Percentiles rank a stretch among this genome's conserved stretches.
Conservation (phyloP, 2,113 vertebrate genomes). For the Ondatra zibethicus region DNA sequence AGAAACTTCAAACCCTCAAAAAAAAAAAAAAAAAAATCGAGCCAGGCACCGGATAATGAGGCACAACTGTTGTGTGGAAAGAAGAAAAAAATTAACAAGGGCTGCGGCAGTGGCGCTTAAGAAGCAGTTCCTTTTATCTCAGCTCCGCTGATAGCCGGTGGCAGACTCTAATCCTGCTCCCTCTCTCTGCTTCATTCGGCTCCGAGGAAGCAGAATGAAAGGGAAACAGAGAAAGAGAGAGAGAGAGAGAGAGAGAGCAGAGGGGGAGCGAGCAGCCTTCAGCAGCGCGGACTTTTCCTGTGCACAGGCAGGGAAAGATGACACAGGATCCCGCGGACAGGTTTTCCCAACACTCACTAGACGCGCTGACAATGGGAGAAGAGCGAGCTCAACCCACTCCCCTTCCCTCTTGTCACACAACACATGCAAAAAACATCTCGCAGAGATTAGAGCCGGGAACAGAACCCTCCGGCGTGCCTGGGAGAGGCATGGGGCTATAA, state of each 20-base stretch:
- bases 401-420: constrained; percentile 84
- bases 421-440: constrained; percentile 84
- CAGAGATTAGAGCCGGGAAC: constrained; percentile 82
- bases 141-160: constrained; percentile 79
- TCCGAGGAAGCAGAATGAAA: constrained; percentile 82
- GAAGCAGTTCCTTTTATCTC: constrained; percentile 81
- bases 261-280: neutral
- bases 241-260: constrained; percentile 63
- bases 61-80: constrained; percentile 83
- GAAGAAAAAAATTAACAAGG: constrained; percentile 61
- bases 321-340: constrained; percentile 84
- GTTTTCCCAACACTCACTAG: constrained; percentile 82
- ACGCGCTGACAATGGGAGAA: constrained; percentile 86
- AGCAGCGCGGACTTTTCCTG: constrained; percentile 80
- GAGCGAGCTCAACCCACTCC: constrained; percentile 79
- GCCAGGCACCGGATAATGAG: constrained; percentile 81
- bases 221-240: constrained; percentile 75
- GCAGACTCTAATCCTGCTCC: constrained; percentile 79
- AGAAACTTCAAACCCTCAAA: constrained; percentile 81
- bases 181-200: constrained; percentile 75
- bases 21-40: constrained; percentile 47
- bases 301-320: constrained; percentile 83
- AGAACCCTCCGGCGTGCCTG: constrained; percentile 81
- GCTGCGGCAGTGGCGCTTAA: constrained; percentile 77
- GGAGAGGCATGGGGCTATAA: constrained; percentile 79